These are phyloP conservation scores for Spilarctia lutea DNA, from an alignment of 2,888 invertebrate genomes.

Conservation along the genomic window DNA sequence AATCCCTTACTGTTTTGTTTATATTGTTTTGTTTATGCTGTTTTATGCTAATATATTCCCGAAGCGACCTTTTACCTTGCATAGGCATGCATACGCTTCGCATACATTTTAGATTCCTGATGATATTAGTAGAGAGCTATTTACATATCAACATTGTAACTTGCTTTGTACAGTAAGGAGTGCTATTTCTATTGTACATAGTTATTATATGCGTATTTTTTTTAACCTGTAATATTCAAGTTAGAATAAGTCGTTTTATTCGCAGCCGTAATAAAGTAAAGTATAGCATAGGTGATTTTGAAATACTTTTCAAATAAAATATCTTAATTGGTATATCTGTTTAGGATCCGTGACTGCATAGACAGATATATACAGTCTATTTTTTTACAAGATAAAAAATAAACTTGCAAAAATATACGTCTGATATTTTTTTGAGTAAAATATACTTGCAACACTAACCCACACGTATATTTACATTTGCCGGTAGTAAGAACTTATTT, in stretches of 20 bases:
- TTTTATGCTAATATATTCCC: constrained; percentile 38
- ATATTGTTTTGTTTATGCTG: constrained; percentile 36
- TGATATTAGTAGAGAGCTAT: background rate
- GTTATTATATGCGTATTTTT: background rate
- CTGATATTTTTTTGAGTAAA: background rate
- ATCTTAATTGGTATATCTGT: too few relatives aligned
- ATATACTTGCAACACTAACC: background rate
- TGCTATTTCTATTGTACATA: background rate
- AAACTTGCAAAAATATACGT: background rate
- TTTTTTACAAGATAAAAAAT: background rate
- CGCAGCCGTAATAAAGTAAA: background rate
- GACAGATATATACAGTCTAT: too few relatives aligned
- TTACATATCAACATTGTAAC: constrained; percentile 3
- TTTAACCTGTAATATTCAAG: background rate
- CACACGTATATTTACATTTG: constrained; percentile 31
- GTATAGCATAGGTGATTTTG: too few relatives aligned
- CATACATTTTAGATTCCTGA: constrained; percentile 4
- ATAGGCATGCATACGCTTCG: constrained; percentile 21
- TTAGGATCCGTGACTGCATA: too few relatives aligned
- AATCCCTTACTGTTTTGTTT: constrained; percentile 25
- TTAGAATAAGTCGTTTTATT: background rate
- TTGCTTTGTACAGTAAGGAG: background rate
- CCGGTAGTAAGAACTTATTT: constrained; percentile 31
- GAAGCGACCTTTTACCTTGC: constrained; percentile 41
- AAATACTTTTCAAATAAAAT: too few relatives aligned